Percentiles rank a stretch among this genome's conserved stretches.
These are phyloP conservation scores for Chaenogobius annularis DNA, from an alignment of 2,113 vertebrate genomes.

Conservation along the genomic window DNA sequence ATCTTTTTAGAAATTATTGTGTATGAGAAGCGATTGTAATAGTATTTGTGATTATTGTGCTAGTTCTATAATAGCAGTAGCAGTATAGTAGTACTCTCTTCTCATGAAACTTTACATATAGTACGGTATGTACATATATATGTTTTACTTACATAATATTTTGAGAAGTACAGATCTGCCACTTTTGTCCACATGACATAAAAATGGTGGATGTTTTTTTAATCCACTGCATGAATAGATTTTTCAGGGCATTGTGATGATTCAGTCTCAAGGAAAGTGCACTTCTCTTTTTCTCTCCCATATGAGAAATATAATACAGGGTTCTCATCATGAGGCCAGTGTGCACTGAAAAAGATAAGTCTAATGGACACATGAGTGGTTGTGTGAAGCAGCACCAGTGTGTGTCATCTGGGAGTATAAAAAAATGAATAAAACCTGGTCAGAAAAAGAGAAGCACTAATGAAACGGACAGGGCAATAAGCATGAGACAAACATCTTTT, in stretches of 20 bases:
- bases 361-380: constrained; percentile 70
- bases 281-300: constrained; percentile 32
- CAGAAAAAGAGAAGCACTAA: constrained; percentile 33
- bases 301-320: constrained; percentile 46
- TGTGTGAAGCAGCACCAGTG: constrained; percentile 40
- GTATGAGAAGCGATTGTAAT: too few relatives aligned
- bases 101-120: too few relatives aligned
- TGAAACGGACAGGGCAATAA: constrained; percentile 65
- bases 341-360: constrained; percentile 36
- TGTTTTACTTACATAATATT: not conserved
- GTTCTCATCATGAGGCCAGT: constrained; percentile 36
- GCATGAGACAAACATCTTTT: constrained; percentile 58
- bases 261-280: constrained; percentile 56
- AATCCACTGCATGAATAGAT: constrained; percentile 34
- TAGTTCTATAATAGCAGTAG: not conserved
- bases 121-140: too few relatives aligned
- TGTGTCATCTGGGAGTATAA: constrained; percentile 55
- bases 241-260: constrained; percentile 39
- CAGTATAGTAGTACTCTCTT: not conserved
- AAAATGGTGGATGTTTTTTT: not conserved
- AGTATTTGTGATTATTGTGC: too few relatives aligned
- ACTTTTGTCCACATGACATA: not conserved
- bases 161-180: not conserved
- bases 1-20: too few relatives aligned
- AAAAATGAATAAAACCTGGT: constrained; percentile 19